Conservation (phyloP, 2,888 invertebrate genomes). For the Diarsia mendica region DNA sequence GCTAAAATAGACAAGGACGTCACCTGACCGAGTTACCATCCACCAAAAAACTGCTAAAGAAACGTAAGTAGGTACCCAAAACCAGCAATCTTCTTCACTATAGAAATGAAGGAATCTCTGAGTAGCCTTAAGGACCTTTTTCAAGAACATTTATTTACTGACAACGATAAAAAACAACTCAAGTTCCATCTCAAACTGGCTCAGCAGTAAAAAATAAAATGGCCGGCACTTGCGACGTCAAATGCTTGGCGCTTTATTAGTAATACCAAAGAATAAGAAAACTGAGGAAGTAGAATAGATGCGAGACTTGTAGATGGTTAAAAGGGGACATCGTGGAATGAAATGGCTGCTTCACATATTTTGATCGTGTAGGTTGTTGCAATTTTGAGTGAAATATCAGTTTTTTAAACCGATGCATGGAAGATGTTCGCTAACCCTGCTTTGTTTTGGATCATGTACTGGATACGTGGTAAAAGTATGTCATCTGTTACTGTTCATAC, state of each 20-base stretch:
- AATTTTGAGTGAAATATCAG: background rate
- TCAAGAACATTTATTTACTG: constrained; percentile 46
- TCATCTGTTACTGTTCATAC: no score
- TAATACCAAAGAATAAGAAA: constrained; percentile 22
- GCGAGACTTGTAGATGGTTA: background rate
- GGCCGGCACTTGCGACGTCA: constrained; percentile 45
- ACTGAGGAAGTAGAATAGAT: background rate
- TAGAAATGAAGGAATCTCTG: constrained; percentile 2
- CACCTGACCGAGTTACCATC: no score
- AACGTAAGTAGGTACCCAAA: background rate
- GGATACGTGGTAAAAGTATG: no score
- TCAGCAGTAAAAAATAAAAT: constrained; percentile 40
- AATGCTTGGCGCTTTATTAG: constrained; percentile 51
- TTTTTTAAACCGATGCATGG: background rate
- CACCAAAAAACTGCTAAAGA: background rate
- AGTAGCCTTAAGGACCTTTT: constrained; percentile 23
- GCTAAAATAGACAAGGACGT: background rate
- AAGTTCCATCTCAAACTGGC: constrained; percentile 44
- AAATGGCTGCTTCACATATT: background rate
- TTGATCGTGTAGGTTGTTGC: background rate
- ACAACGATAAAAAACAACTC: constrained; percentile 50
- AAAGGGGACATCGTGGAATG: background rate
- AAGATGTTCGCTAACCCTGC: background rate
- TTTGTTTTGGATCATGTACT: background rate
- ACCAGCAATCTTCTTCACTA: constrained; percentile 2